Evolutionary conservation across 2,888 invertebrate species (phyloP).

Genomic region (Stenchaetothrips biformis): DNA sequence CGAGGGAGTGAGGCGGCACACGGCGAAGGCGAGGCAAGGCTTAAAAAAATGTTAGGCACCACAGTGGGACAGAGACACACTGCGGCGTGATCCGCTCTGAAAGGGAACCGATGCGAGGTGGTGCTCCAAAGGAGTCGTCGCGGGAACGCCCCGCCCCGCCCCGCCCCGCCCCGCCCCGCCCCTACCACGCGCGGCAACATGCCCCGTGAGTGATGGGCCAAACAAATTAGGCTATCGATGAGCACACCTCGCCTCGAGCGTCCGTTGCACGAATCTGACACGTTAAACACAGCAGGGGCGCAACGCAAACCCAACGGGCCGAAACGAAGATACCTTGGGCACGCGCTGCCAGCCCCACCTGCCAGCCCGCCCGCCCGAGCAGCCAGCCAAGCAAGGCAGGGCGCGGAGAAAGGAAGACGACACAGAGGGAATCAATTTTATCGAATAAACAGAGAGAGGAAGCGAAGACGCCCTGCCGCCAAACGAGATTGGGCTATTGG

Average conservation of each 20-base stretch:
- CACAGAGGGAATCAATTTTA: conserved; percentile 6
- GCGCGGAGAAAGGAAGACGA: background rate
- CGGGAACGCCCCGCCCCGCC: too few species aligned
- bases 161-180: too few species aligned
- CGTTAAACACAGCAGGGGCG: background rate
- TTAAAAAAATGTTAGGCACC: too few species aligned
- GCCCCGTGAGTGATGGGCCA: background rate
- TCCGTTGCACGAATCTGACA: background rate
- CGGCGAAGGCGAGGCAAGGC: background rate
- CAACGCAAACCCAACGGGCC: background rate
- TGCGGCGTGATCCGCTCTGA: background rate
- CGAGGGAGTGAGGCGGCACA: background rate
- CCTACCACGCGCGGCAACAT: background rate
- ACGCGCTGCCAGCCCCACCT: background rate
- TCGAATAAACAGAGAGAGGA: conserved; percentile 17
- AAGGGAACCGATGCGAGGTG: background rate
- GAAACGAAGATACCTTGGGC: background rate
- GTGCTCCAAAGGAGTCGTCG: background rate
- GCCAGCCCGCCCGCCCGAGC: too few species aligned
- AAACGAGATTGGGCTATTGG: conserved; percentile 1
- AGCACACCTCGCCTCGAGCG: background rate
- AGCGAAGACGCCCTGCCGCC: conserved; percentile 5
- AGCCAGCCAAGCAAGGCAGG: background rate
- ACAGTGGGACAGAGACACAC: background rate
- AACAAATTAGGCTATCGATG: conserved; percentile 4